Conservation (phyloP, 1,140 invertebrate species). For the Anastrepha obliqua region DNA sequence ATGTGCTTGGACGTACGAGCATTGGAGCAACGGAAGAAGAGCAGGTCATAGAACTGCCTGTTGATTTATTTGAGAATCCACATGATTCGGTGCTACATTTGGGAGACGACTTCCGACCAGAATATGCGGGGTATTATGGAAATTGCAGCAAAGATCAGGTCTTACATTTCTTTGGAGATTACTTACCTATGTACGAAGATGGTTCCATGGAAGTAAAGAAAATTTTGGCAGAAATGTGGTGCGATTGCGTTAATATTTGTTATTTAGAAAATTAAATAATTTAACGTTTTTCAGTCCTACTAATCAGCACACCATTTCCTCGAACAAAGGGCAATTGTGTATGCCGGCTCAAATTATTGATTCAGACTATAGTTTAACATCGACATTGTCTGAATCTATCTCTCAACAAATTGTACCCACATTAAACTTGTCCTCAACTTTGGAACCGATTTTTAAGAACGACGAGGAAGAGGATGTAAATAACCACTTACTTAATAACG, state of each 20-base stretch:
- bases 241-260: neutral
- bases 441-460: conserved; percentile 56
- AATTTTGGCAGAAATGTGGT: conserved; percentile 54
- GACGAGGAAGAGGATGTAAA: conserved; percentile 17
- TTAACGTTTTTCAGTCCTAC: neutral
- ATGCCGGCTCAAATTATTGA: neutral
- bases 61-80: conserved; percentile 58
- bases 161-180: conserved; percentile 56
- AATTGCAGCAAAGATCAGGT: conserved; percentile 56
- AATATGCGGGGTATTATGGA: conserved; percentile 58
- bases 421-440: conserved; percentile 51
- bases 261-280: conserved; percentile 13
- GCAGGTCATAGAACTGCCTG: conserved; percentile 56
- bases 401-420: neutral
- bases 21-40: conserved; percentile 36
- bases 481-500: neutral
- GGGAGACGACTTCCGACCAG: conserved; percentile 54
- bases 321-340: neutral
- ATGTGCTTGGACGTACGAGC: neutral
- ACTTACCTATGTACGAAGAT: conserved; percentile 57
- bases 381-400: neutral
- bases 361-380: neutral
- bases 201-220: conserved; percentile 56
- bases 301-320: neutral
- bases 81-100: conserved; percentile 56